These are phyloP conservation scores for Tinamus major DNA, from an alignment of 2,797 vertebrate species.

Conservation along the genomic window DNA sequence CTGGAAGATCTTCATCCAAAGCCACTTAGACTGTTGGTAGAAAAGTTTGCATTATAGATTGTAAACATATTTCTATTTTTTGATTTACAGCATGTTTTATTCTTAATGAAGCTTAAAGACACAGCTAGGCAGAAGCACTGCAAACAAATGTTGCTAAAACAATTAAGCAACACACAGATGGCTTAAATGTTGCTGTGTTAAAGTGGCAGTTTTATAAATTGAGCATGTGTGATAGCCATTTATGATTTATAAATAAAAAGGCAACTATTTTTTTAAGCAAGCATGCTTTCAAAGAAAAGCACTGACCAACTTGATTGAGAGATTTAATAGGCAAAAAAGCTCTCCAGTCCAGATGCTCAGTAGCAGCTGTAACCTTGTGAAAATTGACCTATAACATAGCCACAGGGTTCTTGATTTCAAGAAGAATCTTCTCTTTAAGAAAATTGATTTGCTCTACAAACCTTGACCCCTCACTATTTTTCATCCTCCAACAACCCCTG, in stretches of 20 bases:
- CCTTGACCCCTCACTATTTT: constrained; percentile 67
- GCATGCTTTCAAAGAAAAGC: constrained; percentile 42
- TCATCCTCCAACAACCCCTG: constrained; percentile 61
- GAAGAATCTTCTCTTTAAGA: constrained; percentile 73
- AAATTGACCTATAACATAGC: constrained; percentile 75
- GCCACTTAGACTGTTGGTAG: background rate
- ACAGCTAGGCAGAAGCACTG: constrained; percentile 8
- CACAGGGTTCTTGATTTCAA: constrained; percentile 70
- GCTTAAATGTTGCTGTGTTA: constrained; percentile 46
- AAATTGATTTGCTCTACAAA: constrained; percentile 71
- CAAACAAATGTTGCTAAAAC: constrained; percentile 41
- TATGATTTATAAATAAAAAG: background rate
- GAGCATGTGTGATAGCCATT: constrained; percentile 32
- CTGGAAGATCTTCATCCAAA: background rate
- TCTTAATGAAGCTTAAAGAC: constrained; percentile 13
- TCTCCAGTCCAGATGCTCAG: constrained; percentile 22
- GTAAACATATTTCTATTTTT: constrained; percentile 41
- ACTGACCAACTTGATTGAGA: background rate
- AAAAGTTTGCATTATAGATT: constrained; percentile 1
- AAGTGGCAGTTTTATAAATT: constrained; percentile 45
- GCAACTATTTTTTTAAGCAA: background rate
- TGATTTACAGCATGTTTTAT: background rate
- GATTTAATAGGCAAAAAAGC: constrained; percentile 44
- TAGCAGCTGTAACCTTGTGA: constrained; percentile 72
- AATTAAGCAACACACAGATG: constrained; percentile 56